Evolutionary conservation across 2,888 invertebrate species (phyloP).

Genomic region (Chymomyza amoena): DNA sequence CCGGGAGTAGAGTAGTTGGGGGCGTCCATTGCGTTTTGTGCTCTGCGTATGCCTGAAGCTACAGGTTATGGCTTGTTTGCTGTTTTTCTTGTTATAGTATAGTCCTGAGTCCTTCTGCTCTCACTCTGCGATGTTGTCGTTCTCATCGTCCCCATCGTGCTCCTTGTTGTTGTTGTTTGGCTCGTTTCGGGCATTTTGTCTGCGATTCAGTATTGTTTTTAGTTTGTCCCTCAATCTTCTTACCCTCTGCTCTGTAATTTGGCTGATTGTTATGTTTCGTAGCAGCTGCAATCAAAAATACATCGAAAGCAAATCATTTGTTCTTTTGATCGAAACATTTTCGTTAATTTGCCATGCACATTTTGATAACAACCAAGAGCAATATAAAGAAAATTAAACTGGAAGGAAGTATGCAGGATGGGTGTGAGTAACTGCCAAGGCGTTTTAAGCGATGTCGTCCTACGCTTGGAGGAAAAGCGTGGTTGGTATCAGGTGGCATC

Average conservation of each 20-base stretch:
- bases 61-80: slow-evolving; percentile 63
- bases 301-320: slow-evolving; percentile 44
- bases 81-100: slow-evolving; percentile 21
- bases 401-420: neutral
- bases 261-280: slow-evolving; percentile 53
- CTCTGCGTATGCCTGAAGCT: slow-evolving; percentile 42
- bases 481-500: too few relatives aligned
- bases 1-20: neutral
- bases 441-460: neutral
- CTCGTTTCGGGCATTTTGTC: slow-evolving; percentile 51
- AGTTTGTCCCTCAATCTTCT: slow-evolving; percentile 4
- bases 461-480: neutral
- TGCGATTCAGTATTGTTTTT: slow-evolving; percentile 39
- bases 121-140: too few relatives aligned
- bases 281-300: slow-evolving; percentile 67
- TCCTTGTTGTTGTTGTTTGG: slow-evolving; percentile 3
- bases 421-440: neutral
- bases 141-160: neutral
- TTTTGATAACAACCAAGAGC: neutral
- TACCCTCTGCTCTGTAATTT: slow-evolving; percentile 49
- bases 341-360: neutral
- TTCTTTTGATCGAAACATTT: neutral
- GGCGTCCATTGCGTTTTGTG: slow-evolving; percentile 16
- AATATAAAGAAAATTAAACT: neutral
- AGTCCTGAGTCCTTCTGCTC: neutral